Base-by-base conservation (phyloP, 2,888 invertebrate species). In the Pelosia muscerda region DNA sequence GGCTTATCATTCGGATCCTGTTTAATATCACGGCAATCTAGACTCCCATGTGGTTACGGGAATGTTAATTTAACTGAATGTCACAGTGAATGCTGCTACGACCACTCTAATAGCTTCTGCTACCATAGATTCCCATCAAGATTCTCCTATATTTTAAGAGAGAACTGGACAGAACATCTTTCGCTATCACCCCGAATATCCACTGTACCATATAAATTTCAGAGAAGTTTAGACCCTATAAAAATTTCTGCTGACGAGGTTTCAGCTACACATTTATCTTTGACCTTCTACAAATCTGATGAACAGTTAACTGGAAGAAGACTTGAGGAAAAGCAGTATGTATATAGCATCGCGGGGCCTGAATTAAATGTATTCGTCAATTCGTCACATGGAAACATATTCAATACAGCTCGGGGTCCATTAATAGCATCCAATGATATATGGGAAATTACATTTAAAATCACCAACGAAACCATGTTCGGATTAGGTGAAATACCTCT, bases 391-490 rank as follows among this genome's bases (percentile, higher is more conserved):
- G 90, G 94, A 15, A 79, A 81, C 8, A 86, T 96, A 66, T 91
- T 96, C 25, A 95, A 94, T 38, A 96, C 96, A 0, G 84, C 93
- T 0, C 88, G 92, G 72, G 96, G 96, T 0, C 96, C 96, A 0
- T 74, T 96, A 0, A 95, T 96, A 69, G 95, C 96, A 2, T 95
- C 96, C 0, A 87, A 95, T 26, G 89, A 94, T 57, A 96, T 96
- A 77, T 96, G 96, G 96, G 96, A 96, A 84, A 92, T 96, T 79
- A 90, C 95, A 0, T 90, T 96, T 23, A 93, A 91, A 73, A 77
- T 96, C 38, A 95, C 95, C 0, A 89, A 95, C 25, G 92, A 94
- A 66, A 86, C 90, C 0, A 89, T 96, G 80, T 96, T 95, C 71
- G 96, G 96, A 0, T 85, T 96, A 2, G 96, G 95, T 25, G 92